Base-by-base conservation (phyloP, 2,888 invertebrate genomes). In the Epinotia nisella region DNA sequence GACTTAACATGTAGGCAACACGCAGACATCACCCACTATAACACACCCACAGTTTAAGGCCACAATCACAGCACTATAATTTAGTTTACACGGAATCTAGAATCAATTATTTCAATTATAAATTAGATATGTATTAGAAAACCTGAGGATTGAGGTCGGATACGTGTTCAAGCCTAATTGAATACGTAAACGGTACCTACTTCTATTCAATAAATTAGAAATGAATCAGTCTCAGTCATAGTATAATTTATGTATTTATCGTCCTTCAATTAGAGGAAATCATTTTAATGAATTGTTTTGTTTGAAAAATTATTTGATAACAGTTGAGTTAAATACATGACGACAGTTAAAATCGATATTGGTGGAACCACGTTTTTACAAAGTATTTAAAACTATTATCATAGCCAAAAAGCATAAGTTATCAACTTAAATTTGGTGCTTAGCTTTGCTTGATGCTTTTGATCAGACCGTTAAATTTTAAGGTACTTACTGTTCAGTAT, bases 1-100 rank as follows among this genome's bases (percentile, higher is more conserved):
- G 75, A 49, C 65, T 79, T 60, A 74, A 71, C 78, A 79, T 76
- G 72, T 78, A 78, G 79, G 79, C 74, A 75, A 77, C 75, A 73
- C 74, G 73, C 74, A 75, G 66, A 61, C 64, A 24, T 61, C 60
- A 60, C 29, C n/a, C 35, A 9, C 29, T 29, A 29, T 29, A 29
- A 24, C 7, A 29, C 35, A 35, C 9, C 35, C 5, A n/a, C 35
- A 10, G 13, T 35, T 35, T 67, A 59, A 71, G 71, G 67, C 45
- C 53, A 35, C 66, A 66, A 61, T 29, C 49, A 49, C n/a, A 21
- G 29, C 59, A 41, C 41, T 58, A 51, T 71, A 29, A 65, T 65
- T 71, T 66, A 66, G 35, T 53, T 35, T 62, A 60, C 21, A 7
- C 35, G 39, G 51, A 60, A 60, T 60, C 60, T 60, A 51, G 60